Conservation (phyloP, 1,140 invertebrate species). For the Lineus longissimus region DNA sequence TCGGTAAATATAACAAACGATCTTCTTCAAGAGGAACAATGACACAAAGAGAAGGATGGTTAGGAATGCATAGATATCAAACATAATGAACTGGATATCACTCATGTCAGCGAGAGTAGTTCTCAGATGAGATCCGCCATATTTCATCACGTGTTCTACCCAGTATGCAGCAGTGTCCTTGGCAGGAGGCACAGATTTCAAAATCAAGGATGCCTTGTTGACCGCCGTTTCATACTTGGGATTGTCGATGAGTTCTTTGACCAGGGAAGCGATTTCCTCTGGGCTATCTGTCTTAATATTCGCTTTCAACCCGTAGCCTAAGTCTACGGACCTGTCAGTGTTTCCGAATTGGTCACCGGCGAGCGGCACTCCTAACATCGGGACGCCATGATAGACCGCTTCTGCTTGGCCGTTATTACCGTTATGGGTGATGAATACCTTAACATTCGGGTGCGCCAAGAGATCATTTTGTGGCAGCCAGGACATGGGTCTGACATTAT, state of each 20-base stretch:
- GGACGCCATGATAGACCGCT: not conserved
- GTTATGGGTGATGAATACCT: not conserved
- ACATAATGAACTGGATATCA: not conserved
- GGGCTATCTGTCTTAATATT: not conserved
- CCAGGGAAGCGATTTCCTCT: not conserved
- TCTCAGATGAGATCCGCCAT: constrained; percentile 55
- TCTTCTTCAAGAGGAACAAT: no score
- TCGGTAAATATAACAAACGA: no score
- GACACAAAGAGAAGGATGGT: no score
- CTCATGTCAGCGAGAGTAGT: constrained; percentile 24
- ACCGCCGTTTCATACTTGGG: not conserved
- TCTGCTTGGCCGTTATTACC: not conserved
- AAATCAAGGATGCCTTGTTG: constrained; percentile 26
- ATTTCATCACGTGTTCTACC: constrained; percentile 60
- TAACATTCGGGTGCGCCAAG: not conserved
- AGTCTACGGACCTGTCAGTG: not conserved
- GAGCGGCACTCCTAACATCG: not conserved
- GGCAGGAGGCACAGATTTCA: constrained; percentile 57
- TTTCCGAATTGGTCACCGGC: constrained; percentile 4
- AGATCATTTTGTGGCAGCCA: constrained; percentile 6
- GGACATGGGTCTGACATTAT: not conserved
- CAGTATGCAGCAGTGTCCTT: constrained; percentile 52
- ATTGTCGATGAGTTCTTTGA: not conserved
- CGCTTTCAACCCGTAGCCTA: not conserved
- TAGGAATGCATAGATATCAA: constrained; percentile 2